phyloP scores from a whole-genome alignment of 2,888 invertebrate genomes.

The Drosophila monieri region DNA sequence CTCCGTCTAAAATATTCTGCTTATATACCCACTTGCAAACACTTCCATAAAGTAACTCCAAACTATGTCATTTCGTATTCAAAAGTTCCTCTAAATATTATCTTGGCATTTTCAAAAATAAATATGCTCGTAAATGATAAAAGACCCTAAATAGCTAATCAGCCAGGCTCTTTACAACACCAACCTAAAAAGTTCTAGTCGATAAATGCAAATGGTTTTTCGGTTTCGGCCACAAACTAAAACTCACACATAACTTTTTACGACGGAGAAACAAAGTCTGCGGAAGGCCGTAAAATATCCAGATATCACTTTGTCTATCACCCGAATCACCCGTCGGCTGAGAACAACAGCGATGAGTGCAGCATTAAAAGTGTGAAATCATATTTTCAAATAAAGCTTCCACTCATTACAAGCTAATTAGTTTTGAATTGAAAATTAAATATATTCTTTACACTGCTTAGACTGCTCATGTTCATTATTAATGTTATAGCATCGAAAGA shows the following conservation, averaged over 20 bases:
- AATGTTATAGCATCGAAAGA: too few species aligned
- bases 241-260: slow-evolving; percentile 50
- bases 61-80: too few species aligned
- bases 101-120: slow-evolving; percentile 1
- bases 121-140: slow-evolving; percentile 60
- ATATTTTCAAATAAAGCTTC: slow-evolving; percentile 25
- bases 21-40: too few species aligned
- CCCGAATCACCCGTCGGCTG: slow-evolving; percentile 28
- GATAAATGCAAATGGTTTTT: slow-evolving; percentile 56
- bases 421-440: neutral
- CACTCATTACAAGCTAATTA: neutral
- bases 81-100: too few species aligned
- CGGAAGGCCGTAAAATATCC: slow-evolving; percentile 50
- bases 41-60: too few species aligned
- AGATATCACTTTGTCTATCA: slow-evolving; percentile 29
- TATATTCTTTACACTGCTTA: neutral
- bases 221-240: slow-evolving; percentile 19
- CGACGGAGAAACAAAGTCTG: slow-evolving; percentile 56
- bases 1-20: too few species aligned
- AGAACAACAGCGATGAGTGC: neutral
- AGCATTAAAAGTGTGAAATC: slow-evolving; percentile 33
- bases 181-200: slow-evolving; percentile 19
- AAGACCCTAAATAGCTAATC: slow-evolving; percentile 54
- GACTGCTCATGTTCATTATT: too few species aligned
- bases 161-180: slow-evolving; percentile 15